Evolutionary conservation across 64 coral and sea anemone genomes (phyloP).

Genomic region (Montipora efflorescens): DNA sequence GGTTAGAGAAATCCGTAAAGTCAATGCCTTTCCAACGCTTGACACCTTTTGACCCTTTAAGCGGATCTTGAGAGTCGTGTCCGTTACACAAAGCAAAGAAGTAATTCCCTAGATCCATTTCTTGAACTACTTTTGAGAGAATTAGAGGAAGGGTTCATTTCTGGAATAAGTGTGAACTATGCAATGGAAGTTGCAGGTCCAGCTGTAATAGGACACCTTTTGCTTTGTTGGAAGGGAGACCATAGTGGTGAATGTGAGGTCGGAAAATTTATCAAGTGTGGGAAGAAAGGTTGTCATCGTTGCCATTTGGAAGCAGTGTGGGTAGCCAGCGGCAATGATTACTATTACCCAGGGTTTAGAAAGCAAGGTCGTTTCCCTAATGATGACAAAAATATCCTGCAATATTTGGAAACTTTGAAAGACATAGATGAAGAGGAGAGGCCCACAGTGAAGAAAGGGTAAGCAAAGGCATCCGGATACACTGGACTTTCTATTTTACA

Average conservation of each 20-base stretch:
- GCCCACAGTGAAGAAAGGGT: no score
- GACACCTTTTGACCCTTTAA: no score
- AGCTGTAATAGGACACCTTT: slow-evolving; percentile 17
- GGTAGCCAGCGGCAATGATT: slow-evolving; percentile 14
- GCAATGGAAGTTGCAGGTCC: neutral
- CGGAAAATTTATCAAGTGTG: slow-evolving; percentile 25
- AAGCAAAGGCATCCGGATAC: no score
- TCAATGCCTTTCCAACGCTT: neutral
- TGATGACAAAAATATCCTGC: slow-evolving; percentile 1
- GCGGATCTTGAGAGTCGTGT: no score
- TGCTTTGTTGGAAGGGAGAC: slow-evolving; percentile 57
- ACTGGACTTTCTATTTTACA: no score
- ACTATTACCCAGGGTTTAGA: slow-evolving; percentile 58
- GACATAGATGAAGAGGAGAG: no score
- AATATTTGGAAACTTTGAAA: neutral
- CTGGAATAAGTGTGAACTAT: slow-evolving; percentile 55
- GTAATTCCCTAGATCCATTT: slow-evolving; percentile 32
- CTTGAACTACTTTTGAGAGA: no score
- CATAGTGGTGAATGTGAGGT: slow-evolving; percentile 38
- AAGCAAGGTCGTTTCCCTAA: slow-evolving; percentile 46
- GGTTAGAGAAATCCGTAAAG: neutral
- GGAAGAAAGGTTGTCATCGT: slow-evolving; percentile 52
- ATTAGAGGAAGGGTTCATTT: slow-evolving; percentile 31
- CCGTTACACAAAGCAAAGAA: neutral
- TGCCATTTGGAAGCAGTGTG: slow-evolving; percentile 24